Percentiles rank a stretch among this genome's conserved stretches.
Conservation (phyloP, 2,113 vertebrate genomes). For the Mormoops blainvillei region DNA sequence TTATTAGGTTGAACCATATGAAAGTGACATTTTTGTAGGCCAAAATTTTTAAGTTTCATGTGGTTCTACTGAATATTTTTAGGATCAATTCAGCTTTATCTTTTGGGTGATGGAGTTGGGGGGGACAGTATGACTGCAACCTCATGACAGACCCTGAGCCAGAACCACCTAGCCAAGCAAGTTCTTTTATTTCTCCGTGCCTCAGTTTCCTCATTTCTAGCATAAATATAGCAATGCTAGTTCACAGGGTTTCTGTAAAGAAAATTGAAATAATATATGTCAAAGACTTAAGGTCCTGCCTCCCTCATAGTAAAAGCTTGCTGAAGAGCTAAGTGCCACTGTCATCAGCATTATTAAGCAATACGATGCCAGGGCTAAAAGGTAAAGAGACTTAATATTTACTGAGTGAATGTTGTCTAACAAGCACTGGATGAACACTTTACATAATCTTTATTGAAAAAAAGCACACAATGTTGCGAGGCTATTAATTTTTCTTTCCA, state of each 20-base stretch:
- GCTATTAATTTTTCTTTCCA: not conserved
- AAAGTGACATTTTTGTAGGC: constrained; percentile 34
- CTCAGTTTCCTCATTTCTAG: not conserved
- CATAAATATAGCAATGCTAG: not conserved
- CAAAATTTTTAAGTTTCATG: constrained; percentile 24
- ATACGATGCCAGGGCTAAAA: not conserved
- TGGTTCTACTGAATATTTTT: not conserved
- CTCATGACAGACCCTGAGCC: not conserved
- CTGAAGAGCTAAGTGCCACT: not conserved
- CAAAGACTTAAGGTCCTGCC: not conserved
- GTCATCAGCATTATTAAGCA: not conserved
- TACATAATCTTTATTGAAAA: not conserved
- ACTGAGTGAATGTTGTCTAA: not conserved
- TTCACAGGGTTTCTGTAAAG: not conserved
- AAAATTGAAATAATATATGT: not conserved
- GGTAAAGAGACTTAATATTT: not conserved
- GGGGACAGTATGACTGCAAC: not conserved
- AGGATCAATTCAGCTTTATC: not conserved
- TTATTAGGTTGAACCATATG: constrained; percentile 21
- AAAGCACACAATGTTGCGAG: not conserved
- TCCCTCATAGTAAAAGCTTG: not conserved
- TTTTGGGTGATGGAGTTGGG: not conserved
- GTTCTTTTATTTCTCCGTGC: not conserved
- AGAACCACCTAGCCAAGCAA: not conserved
- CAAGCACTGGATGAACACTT: not conserved